Evolutionary conservation across 2,888 invertebrate genomes (phyloP), one percentile per base, ranked within the genome.

Genomic region (Machimus rusticus): DNA sequence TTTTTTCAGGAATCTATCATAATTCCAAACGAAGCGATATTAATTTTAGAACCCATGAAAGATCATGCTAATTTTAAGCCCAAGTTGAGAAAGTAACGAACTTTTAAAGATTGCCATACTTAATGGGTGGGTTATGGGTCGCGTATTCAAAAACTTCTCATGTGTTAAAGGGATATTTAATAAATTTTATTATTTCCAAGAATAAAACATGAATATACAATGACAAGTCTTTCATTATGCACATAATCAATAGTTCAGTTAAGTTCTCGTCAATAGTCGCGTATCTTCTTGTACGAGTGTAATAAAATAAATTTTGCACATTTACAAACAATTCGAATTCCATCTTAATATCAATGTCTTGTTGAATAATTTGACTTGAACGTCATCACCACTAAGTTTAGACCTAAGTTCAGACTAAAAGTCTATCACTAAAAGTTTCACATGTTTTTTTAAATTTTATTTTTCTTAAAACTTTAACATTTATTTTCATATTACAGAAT

Each of bases 161-260:
- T 66, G 66, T 19, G 12, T 66, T 66, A 66, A 66, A 66, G 28
- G 74, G 74, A 74, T 85, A 43, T 46, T 85, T 14, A 85, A 85
- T 85, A 85, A 85, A 85, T 85, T 82, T 82, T 43, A 57, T 74
- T 85, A 85, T 43, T 85, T 85, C 85, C 85, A 85, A 85, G 85
- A 85, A 85, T 85, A 85, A 85, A 85, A 85, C 85, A 85, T 85
- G 74, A 85, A 85, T 85, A 85, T 85, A 85, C 85, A 85, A 74
- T 85, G 46, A 39, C 74, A 85, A 85, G 85, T 85, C 85, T 85
- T 43, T 74, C 39, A 84, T 74, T 37, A 84, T 74, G 28, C 28
- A 82, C 55, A 57, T 55, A 82, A 82, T 82, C 37, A 66, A 66
- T 82, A 82, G 37, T 57, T 82, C 39, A 37, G 57, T 82, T 34